These are phyloP conservation scores for Euwallacea fornicatus DNA, from an alignment of 1,140 invertebrate genomes.

Conservation along the genomic window DNA sequence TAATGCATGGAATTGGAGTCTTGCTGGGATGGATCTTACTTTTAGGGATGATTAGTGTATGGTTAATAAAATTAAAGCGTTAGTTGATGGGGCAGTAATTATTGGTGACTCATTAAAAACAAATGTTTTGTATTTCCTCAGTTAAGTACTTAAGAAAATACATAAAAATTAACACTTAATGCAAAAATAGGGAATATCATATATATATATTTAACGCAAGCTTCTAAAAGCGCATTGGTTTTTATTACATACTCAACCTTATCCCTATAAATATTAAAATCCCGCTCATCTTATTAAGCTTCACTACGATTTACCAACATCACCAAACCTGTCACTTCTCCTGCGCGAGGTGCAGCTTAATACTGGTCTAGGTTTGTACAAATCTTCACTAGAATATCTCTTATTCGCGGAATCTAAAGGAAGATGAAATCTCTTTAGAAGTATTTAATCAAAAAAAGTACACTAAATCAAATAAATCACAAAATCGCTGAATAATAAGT, in stretches of 20 bases:
- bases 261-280: no score
- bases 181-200: neutral
- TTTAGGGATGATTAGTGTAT: slow-evolving; percentile 41
- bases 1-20: slow-evolving; percentile 44
- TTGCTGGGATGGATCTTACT: slow-evolving; percentile 42
- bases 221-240: no score
- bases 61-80: slow-evolving; percentile 45
- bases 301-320: no score
- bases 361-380: slow-evolving; percentile 66
- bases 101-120: neutral
- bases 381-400: slow-evolving; percentile 67
- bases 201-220: no score
- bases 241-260: no score
- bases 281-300: no score
- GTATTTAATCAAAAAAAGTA: neutral
- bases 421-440: neutral
- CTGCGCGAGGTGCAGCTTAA: slow-evolving; percentile 48
- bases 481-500: neutral
- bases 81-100: slow-evolving; percentile 18
- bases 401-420: slow-evolving; percentile 48
- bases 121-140: neutral
- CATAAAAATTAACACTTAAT: neutral
- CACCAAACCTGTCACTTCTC: slow-evolving; percentile 32
- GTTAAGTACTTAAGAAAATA: neutral
- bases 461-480: neutral